Base-by-base conservation (phyloP, 2,888 invertebrate species). In the Alcis repandata region DNA sequence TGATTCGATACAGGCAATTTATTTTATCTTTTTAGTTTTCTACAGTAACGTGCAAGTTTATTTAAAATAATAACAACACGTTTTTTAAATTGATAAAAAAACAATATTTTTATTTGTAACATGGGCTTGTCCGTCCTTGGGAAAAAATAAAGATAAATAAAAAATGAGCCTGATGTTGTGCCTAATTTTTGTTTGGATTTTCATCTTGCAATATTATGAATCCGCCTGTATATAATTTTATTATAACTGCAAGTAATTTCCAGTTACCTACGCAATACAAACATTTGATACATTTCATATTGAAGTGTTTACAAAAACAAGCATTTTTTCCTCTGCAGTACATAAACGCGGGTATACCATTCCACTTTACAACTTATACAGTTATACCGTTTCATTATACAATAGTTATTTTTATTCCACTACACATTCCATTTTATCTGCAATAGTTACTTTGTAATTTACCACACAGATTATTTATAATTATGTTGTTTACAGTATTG, bases 81-180 rank as follows among this genome's bases (percentile, higher is more conserved):
- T 20, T 20, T 45, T 43, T 22, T 22, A 13, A 22, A 27, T 68
- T 68, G 61, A 56, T 69, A 67, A 66, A 54, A 19, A 33, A 45
- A 27, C 1, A 46, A 22, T 7, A 43, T 65, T 54, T 45, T 74
- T 80, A 75, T 70, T 79, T 70, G 77, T 22, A 48, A 48, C 48
- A 56, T 78, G 84, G 88, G 90, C 88, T 88, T 75, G 80, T 91
- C 92, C 92, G 92, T 91, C 92, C 91, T 86, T 80, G 81, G 36
- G 8, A 43, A 45, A 62, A 69, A 70, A 72, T 63, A 74, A 75
- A 69, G 73, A 69, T 74, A 73, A 74, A 72, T 66, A 73, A 83
- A 74, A 73, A 79, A 89, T 33, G 32, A 91, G 91, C 91, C 91
- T 91, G 91, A 91, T 82, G 75, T 83, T 78, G 92, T 92, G 91